Evolutionary conservation across 2,888 invertebrate species (phyloP).

Genomic region (Drosophila hamatofila): DNA sequence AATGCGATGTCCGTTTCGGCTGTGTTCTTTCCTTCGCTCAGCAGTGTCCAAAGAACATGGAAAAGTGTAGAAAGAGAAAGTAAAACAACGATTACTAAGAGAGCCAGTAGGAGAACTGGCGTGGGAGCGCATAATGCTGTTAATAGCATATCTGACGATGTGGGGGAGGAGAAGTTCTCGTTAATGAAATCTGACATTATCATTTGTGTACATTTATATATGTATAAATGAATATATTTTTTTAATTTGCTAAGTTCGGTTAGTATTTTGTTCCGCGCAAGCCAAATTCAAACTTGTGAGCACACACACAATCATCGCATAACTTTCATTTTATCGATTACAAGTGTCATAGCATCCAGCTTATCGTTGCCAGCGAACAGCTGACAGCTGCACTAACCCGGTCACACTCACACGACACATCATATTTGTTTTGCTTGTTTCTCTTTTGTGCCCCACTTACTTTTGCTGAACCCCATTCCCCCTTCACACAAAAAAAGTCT

Average conservation of each 20-base stretch:
- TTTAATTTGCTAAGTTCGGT: neutral
- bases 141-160: too few species aligned
- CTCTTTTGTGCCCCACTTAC: slow-evolving; percentile 36
- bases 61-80: too few species aligned
- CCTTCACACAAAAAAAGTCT: neutral
- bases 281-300: neutral
- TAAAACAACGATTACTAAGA: too few species aligned
- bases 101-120: too few species aligned
- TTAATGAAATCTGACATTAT: too few species aligned
- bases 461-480: slow-evolving; percentile 25
- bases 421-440: slow-evolving; percentile 64
- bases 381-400: slow-evolving; percentile 11
- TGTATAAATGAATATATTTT: neutral
- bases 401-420: slow-evolving; percentile 45
- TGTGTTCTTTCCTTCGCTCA: too few species aligned
- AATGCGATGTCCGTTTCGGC: too few species aligned
- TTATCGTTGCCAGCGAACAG: slow-evolving; percentile 11
- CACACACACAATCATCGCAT: neutral
- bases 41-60: too few species aligned
- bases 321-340: neutral
- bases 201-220: too few species aligned
- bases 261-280: neutral
- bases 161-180: too few species aligned
- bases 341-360: slow-evolving; percentile 18
- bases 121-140: too few species aligned